Percentiles rank a stretch among this genome's conserved stretches.
phyloP scores from a whole-genome alignment of 2,888 invertebrate genomes.

The Polydrusus pterygomalis region DNA sequence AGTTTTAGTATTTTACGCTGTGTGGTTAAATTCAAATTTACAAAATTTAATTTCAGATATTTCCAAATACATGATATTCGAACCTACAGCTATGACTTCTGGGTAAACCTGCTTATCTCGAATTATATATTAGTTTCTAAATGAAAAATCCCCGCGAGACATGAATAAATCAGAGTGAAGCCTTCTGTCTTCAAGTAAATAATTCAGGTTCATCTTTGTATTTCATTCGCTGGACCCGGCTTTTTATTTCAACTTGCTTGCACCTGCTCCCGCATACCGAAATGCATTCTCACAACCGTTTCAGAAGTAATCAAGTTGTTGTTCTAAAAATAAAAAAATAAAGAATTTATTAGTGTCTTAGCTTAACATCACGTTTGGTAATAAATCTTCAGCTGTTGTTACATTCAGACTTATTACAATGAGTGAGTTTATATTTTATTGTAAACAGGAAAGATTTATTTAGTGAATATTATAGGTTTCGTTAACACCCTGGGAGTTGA shows the following conservation, averaged over 20 bases:
- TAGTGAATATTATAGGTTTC: constrained; percentile 11
- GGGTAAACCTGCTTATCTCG: too few relatives aligned
- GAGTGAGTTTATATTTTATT: constrained; percentile 31
- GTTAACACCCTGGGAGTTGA: constrained; percentile 16
- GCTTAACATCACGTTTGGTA: constrained; percentile 27
- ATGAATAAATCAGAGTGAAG: constrained; percentile 13
- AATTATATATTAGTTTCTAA: background rate
- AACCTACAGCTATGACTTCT: too few relatives aligned
- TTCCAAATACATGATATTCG: too few relatives aligned
- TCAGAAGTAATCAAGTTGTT: constrained; percentile 34
- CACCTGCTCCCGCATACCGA: constrained; percentile 36
- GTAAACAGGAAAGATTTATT: constrained; percentile 30
- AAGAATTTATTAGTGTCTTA: constrained; percentile 38
- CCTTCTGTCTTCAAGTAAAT: constrained; percentile 31
- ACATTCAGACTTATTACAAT: constrained; percentile 25
- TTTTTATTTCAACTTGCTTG: constrained; percentile 25
- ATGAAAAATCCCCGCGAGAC: background rate
- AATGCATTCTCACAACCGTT: constrained; percentile 35
- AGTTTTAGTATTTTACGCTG: too few relatives aligned
- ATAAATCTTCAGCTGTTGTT: constrained; percentile 31
- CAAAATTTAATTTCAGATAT: too few relatives aligned
- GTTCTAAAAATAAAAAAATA: constrained; percentile 40
- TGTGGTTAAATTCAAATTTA: too few relatives aligned
- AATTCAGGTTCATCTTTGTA: constrained; percentile 14
- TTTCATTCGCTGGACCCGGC: constrained; percentile 15